phyloP scores from a whole-genome alignment of 2,797 vertebrate species.

The Helarctos malayanus region DNA sequence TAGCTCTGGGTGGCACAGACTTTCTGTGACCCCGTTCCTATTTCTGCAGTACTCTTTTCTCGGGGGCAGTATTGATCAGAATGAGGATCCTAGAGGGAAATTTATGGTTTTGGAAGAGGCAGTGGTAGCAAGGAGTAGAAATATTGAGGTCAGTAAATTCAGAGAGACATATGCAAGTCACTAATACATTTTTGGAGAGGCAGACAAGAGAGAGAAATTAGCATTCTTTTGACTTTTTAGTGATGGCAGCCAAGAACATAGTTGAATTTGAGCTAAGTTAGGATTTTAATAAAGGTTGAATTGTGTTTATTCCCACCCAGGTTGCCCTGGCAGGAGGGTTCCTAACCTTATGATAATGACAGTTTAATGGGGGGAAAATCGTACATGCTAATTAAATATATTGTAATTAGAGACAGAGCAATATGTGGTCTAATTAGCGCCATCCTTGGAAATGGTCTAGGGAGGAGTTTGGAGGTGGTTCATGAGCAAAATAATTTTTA shows the following conservation, averaged over 20 bases:
- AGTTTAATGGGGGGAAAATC: neutral
- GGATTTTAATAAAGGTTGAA: constrained; percentile 43
- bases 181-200: neutral
- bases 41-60: neutral
- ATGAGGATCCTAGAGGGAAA: neutral
- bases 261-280: neutral
- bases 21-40: neutral
- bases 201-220: neutral
- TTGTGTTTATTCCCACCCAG: neutral
- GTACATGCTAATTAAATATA: neutral
- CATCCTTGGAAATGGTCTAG: neutral
- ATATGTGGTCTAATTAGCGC: neutral
- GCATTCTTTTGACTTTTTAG: neutral
- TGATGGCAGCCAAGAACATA: neutral
- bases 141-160: neutral
- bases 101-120: neutral
- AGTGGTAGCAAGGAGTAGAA: neutral
- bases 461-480: neutral
- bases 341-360: neutral
- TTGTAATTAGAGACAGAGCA: constrained; percentile 27
- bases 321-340: neutral
- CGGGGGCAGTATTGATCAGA: neutral
- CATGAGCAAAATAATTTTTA: neutral
- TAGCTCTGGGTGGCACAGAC: no score
- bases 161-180: neutral